Evolutionary conservation across 2,888 invertebrate genomes (phyloP), one percentile per base, ranked within the genome.

Genomic region (Nineta flava): DNA sequence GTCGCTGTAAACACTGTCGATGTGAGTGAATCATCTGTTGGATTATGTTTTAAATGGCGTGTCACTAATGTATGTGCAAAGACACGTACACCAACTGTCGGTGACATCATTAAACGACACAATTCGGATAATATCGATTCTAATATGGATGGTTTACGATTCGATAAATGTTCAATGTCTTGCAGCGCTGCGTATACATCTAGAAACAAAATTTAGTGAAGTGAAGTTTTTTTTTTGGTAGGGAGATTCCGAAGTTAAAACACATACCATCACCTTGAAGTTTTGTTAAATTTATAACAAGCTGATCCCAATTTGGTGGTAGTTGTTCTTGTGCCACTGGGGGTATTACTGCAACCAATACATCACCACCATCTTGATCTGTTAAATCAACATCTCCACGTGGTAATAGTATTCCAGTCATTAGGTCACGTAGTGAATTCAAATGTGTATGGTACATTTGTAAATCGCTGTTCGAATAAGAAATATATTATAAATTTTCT

Each of bases 61-160:
- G 84, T 75, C 9, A 92, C 73, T 47, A 90, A 72, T 47, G 76
- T 70, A 57, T 88, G 81, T 12, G 90, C 82, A 49, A 83, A 70
- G 48, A 73, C 69, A 34, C 94, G 74, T 51, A 86, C 76, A 55
- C 74, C 66, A 49, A 76, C 68, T 56, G 76, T 74, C 47, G 69
- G 57, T 7, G 83, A 82, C 56, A 74, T 69, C 52, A 87, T 70
- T 46, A 83, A 63, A 48, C 80, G 78, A 48, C 79, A 75, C 52
- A 85, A 63, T 40, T 75, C 70, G 53, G 79, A 77, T 31, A 76
- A 74, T 49, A 84, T 74, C 50, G 78, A 71, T 55, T 79, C 76
- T 9, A 87, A 66, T 41, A 84, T 70, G 9, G 77, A 75, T 1
- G 83, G 81, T 57, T 80, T 75, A 53, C 82, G 77, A 46, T 75